These are phyloP conservation scores for Ophiodon elongatus DNA, from an alignment of 2,113 vertebrate species.

Conservation along the genomic window DNA sequence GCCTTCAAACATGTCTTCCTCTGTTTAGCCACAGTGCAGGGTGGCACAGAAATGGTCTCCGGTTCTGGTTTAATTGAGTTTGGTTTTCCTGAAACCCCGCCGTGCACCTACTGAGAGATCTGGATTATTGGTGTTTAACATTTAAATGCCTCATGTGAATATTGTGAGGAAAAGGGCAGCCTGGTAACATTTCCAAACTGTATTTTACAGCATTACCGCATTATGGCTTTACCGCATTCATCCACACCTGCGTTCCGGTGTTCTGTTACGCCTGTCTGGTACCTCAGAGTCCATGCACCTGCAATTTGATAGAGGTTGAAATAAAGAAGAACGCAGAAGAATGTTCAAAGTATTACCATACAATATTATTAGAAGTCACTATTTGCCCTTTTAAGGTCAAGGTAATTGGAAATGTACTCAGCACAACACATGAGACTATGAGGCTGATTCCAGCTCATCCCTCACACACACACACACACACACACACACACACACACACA, in stretches of 20 bases:
- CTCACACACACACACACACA: neutral
- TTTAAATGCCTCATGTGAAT: neutral
- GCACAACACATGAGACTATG: neutral
- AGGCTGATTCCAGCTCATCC: neutral
- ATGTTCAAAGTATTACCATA: neutral
- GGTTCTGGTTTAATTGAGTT: slow-evolving; percentile 7
- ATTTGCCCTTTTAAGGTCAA: neutral
- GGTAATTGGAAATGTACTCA: neutral
- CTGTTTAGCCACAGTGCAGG: too few relatives aligned
- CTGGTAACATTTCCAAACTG: neutral
- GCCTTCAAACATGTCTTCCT: neutral
- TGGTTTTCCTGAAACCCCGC: neutral
- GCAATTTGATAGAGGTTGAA: neutral
- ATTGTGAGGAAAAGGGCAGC: neutral
- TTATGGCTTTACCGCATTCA: too few relatives aligned
- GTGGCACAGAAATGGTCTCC: neutral
- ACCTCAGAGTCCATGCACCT: neutral
- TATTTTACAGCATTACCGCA: neutral
- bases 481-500: neutral
- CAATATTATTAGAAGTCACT: neutral
- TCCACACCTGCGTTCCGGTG: neutral
- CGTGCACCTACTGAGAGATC: neutral
- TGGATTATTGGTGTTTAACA: slow-evolving; percentile 18
- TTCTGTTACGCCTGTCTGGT: too few relatives aligned
- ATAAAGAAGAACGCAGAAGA: neutral